Base-by-base conservation (phyloP, 2,888 invertebrate species). In the Pterobdella sp. region DNA sequence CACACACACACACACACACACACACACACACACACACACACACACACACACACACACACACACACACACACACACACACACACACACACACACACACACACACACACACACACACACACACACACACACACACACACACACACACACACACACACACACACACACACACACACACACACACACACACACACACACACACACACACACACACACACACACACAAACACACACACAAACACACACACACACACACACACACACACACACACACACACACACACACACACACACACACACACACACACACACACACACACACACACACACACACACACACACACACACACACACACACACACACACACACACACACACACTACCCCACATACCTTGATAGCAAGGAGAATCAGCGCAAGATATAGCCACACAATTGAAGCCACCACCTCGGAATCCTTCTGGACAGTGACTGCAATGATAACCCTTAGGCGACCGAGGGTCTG, bases 401-500 rank as follows among this genome's bases (percentile, higher is more conserved):
- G 76, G 75, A 18, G 60, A 63, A 60, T 76, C 74, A 4, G 32
- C n/a, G 52, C 76, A 76, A 22, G 73, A 68, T 49, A 72, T 72
- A 31, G 60, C 71, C 18, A 26, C 31, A 68, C 78, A 76, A n/a
- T 66, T 67, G 1, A 89, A 88, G 7, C 91, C 91, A 80, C 91
- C 89, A 71, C 90, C 89, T 18, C 87, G 85, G 75, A 85, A 88
- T 31, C 93, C 93, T 72, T 86, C 79, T 72, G 90, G 88, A 85
- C 94, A 88, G 73, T 88, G 82, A 64, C 90, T 89, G 81, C 94
- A 94, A 69, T 88, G 87, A 81, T 89, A 93, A 7, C 75, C 76
- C 26, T 34, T 42, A 22, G 64, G 34, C 10, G 73, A 7, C 22
- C 31, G 22, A 63, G 49, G 31, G 22, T 70, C 70, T 29, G 22